phyloP scores from a whole-genome alignment of 2,797 vertebrate genomes.

The Myotis findleyi region DNA sequence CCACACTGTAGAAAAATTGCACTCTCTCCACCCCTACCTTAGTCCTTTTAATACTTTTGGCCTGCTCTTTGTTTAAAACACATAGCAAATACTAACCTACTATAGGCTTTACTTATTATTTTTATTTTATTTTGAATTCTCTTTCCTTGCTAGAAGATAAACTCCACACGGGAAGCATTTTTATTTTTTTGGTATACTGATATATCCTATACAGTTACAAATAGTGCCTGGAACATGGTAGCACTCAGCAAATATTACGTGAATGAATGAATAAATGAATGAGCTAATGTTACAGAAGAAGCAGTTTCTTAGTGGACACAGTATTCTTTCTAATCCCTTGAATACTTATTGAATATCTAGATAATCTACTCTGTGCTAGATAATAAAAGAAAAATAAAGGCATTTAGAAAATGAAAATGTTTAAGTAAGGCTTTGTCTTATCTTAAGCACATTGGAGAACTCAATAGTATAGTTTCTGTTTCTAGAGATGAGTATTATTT shows the following conservation, averaged over 20 bases:
- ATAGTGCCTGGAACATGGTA: not conserved
- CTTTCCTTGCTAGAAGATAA: not conserved
- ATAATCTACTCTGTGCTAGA: not conserved
- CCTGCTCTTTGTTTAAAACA: slow-evolving; percentile 1
- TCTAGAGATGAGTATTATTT: not conserved
- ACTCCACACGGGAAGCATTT: not conserved
- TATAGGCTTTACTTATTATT: not conserved
- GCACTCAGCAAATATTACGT: not conserved
- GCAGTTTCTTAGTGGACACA: not conserved
- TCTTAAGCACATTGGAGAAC: slow-evolving; percentile 1
- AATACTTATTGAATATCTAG: not conserved
- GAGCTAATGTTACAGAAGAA: not conserved
- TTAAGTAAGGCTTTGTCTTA: slow-evolving; percentile 20
- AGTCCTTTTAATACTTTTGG: not conserved
- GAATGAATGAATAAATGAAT: not conserved
- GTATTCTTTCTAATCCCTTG: not conserved
- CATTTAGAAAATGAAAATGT: slow-evolving; percentile 1
- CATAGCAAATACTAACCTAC: not conserved
- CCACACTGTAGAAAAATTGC: not conserved
- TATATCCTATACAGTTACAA: not conserved
- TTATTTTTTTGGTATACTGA: not conserved
- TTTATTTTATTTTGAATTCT: not conserved
- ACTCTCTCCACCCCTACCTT: not conserved
- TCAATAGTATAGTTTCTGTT: not conserved
- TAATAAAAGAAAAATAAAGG: slow-evolving; percentile 7